Evolutionary conservation across 2,113 vertebrate genomes (phyloP).

Genomic region (Columbina picui): DNA sequence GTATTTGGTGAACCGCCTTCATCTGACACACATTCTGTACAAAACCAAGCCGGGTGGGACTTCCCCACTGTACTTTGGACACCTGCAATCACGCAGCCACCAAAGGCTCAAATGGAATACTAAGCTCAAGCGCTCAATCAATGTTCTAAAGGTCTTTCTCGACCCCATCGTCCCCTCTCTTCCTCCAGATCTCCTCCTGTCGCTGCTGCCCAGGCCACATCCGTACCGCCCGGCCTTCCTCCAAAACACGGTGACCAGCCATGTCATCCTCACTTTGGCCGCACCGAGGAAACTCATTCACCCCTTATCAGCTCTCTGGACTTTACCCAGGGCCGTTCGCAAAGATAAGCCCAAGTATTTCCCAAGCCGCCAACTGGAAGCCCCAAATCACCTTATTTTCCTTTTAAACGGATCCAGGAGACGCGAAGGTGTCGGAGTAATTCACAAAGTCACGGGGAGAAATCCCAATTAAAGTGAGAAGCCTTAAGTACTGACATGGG

Average conservation of each 20-base stretch:
- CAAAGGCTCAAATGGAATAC: background rate
- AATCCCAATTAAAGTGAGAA: background rate
- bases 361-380: background rate
- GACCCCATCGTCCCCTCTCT: background rate
- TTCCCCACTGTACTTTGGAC: background rate
- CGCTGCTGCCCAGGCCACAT: background rate
- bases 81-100: background rate
- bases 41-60: background rate
- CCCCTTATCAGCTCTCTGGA: fast-evolving
- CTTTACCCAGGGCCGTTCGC: background rate
- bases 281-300: background rate
- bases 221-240: background rate
- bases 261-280: background rate
- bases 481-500: background rate
- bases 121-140: background rate
- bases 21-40: background rate
- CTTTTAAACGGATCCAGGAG: background rate
- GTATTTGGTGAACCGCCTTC: background rate
- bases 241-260: background rate
- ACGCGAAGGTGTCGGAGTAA: background rate
- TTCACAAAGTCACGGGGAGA: background rate
- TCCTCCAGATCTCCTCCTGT: background rate
- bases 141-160: background rate
- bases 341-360: background rate
- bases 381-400: background rate